Evolutionary conservation across 2,888 invertebrate genomes (phyloP).

Genomic region (Drosophila yooni): DNA sequence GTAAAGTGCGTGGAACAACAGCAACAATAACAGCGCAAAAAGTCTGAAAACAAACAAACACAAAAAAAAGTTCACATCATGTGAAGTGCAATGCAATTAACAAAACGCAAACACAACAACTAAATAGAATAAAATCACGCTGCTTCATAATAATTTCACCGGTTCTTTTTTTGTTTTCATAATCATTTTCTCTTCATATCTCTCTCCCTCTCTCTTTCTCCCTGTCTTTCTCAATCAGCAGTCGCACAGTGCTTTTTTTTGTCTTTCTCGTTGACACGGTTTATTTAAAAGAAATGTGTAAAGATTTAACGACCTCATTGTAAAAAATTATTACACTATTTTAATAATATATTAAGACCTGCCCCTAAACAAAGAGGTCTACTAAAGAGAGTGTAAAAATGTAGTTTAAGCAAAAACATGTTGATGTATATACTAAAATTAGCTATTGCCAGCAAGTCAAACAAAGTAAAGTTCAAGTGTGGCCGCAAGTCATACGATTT

Average conservation of each 20-base stretch:
- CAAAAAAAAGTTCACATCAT: constrained; percentile 23
- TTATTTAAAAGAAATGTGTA: constrained; percentile 3
- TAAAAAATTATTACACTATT: background rate
- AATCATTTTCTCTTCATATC: constrained; percentile 11
- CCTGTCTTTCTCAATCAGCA: background rate
- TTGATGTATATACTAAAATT: constrained; percentile 5
- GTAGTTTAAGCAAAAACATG: background rate
- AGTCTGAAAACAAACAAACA: constrained; percentile 19
- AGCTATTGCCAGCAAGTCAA: constrained; percentile 14
- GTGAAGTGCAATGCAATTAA: constrained; percentile 41
- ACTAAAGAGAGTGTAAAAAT: constrained; percentile 11
- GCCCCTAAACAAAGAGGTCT: constrained; percentile 7
- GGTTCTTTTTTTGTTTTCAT: constrained; percentile 9
- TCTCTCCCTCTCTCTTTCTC: background rate
- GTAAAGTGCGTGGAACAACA: constrained; percentile 39
- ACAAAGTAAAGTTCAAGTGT: constrained; percentile 29
- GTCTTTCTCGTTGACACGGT: constrained; percentile 8
- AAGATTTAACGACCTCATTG: constrained; percentile 6
- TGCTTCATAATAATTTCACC: constrained; percentile 33
- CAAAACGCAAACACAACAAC: constrained; percentile 30
- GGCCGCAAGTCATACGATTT: constrained; percentile 8
- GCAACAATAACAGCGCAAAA: constrained; percentile 17
- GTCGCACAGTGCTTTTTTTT: background rate
- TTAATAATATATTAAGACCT: constrained; percentile 5
- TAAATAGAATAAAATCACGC: constrained; percentile 21